Evolutionary conservation across 2,797 vertebrate genomes (phyloP), one percentile per base, ranked within the genome.

Genomic region (Pampus argenteus): DNA sequence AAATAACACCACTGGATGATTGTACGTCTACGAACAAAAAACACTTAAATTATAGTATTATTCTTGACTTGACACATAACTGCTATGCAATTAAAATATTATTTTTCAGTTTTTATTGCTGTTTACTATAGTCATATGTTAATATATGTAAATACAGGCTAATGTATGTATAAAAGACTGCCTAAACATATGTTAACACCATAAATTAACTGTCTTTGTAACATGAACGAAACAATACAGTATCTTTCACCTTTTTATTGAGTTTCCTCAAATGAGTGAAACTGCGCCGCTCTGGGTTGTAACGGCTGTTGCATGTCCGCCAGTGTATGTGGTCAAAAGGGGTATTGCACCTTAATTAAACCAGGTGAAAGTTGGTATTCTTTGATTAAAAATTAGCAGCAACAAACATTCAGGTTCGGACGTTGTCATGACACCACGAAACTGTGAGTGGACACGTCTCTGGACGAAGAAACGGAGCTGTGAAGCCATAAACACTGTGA

Each of bases 261-360:
- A 42, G 15, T 17, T 5, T 42, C 17, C 17, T 18, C 40, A 42
- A 56, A 65, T 18, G n/a, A 3, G 62, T 11, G 49, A 57, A 80
- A 75, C 72, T 71, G 75, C 59, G 71, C 66, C 75, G 38, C 71
- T 64, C 71, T 71, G 6, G 25, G 38, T 22, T 52, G 4, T 36
- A 62, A 66, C n/a, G 14, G 9, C 9, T 4, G 3, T 23, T 0
- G 1, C 2, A 5, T 23, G 10, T 58, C 22, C 62, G 5, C 6
- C 5, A 28, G 0, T 0, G 0, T 6, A 6, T 31, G 66, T 29
- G 79, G 71, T 36, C 40, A 58, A 29, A n/a, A 8, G 1, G 2
- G 20, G 67, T 26, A 71, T 5, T 78, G 63, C 66, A 78, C 8
- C 18, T 3, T 15, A 42, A 6, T 1, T 42, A 42, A 6, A 17